Conservation (phyloP, 2,888 invertebrate species). For the Sericinus montela region DNA sequence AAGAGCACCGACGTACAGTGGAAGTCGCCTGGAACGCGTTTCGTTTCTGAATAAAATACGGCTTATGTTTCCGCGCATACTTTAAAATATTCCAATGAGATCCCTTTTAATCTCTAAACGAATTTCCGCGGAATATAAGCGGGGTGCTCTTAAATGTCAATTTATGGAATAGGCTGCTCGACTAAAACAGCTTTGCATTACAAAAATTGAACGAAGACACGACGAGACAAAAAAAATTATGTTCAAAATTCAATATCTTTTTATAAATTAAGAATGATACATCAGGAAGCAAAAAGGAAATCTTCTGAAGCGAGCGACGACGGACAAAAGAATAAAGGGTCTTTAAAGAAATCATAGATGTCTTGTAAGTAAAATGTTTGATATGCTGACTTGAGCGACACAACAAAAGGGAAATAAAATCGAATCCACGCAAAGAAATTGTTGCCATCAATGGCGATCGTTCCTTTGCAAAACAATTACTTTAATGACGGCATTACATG, state of each 20-base stretch:
- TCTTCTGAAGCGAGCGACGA: slow-evolving; percentile 39
- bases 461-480: slow-evolving; percentile 47
- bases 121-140: slow-evolving; percentile 35
- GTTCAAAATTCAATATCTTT: slow-evolving; percentile 66
- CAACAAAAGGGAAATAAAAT: slow-evolving; percentile 34
- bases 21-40: slow-evolving; percentile 45
- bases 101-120: slow-evolving; percentile 43
- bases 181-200: slow-evolving; percentile 46
- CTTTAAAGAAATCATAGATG: slow-evolving; percentile 65
- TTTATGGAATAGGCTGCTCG: slow-evolving; percentile 51
- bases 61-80: slow-evolving; percentile 17
- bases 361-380: slow-evolving; percentile 63
- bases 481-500: slow-evolving; percentile 49
- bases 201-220: slow-evolving; percentile 43
- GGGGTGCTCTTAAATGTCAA: slow-evolving; percentile 43
- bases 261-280: slow-evolving; percentile 50
- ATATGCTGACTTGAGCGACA: slow-evolving; percentile 44
- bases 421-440: slow-evolving; percentile 40
- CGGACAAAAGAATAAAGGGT: slow-evolving; percentile 57
- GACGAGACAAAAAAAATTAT: slow-evolving; percentile 53
- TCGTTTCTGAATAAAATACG: slow-evolving; percentile 36
- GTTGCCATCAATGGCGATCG: slow-evolving; percentile 35
- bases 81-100: slow-evolving; percentile 34
- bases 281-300: slow-evolving; percentile 46
- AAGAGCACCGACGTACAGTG: slow-evolving; percentile 46